Evolutionary conservation across 2,797 vertebrate species (phyloP).

Genomic region (Muscicapa striata): DNA sequence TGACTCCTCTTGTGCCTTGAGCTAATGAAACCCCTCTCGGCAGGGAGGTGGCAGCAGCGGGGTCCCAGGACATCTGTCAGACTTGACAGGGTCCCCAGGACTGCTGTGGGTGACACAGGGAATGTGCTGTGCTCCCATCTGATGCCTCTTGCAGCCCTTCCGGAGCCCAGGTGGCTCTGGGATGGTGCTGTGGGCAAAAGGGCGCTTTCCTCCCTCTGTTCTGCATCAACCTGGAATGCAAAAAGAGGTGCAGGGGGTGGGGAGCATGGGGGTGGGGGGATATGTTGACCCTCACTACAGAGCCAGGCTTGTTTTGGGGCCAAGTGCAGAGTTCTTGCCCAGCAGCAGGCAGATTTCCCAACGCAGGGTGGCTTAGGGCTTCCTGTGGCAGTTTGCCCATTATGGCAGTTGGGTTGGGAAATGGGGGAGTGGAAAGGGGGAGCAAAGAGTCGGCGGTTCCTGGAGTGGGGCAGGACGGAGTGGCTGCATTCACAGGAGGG

Average conservation of each 20-base stretch:
- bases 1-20: background rate
- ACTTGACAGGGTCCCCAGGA: accelerated
- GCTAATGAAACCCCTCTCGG: background rate
- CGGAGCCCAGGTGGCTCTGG: background rate
- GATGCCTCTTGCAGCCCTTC: accelerated
- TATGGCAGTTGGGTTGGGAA: background rate
- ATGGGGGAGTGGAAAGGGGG: background rate
- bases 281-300: background rate
- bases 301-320: accelerated
- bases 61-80: background rate
- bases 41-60: background rate
- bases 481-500: background rate
- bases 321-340: accelerated
- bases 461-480: background rate
- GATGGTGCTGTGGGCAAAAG: background rate
- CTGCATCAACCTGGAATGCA: background rate
- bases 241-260: background rate
- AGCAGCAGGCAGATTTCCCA: background rate
- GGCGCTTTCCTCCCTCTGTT: background rate
- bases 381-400: slow-evolving; percentile 56
- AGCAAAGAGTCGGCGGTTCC: background rate
- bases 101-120: background rate
- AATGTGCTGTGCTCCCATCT: background rate
- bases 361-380: background rate
- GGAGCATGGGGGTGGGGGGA: accelerated